phyloP scores from a whole-genome alignment of 35 echinoderm and acorn worm species.

The Apostichopus californicus region DNA sequence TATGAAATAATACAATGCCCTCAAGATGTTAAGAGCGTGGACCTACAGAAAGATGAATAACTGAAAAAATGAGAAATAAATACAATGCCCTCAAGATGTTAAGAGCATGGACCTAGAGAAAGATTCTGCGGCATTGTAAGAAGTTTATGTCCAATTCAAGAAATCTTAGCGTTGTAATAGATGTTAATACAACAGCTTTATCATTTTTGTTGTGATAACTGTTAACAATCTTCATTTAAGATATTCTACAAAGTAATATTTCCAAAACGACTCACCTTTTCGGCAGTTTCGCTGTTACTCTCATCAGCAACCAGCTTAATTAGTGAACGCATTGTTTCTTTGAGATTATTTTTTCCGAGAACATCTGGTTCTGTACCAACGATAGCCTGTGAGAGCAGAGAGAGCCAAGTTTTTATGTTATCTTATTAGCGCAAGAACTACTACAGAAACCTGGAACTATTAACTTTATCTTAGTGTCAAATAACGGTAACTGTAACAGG shows the following conservation, averaged over 20 bases:
- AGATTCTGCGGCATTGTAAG: background rate
- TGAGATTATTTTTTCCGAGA: slow-evolving; percentile 64
- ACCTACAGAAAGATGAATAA: too few species aligned
- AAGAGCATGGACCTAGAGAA: slow-evolving; percentile 82
- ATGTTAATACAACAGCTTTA: too few species aligned
- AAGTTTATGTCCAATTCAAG: too few species aligned
- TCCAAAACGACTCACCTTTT: slow-evolving; percentile 47
- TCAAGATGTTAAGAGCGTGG: too few species aligned
- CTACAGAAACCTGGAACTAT: too few species aligned
- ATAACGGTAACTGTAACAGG: too few species aligned
- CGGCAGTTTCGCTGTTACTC: background rate
- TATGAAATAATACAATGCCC: too few species aligned
- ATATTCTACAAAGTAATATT: background rate
- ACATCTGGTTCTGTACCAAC: slow-evolving; percentile 73
- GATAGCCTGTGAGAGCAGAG: slow-evolving; percentile 64
- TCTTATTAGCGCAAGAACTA: too few species aligned
- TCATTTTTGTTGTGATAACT: too few species aligned
- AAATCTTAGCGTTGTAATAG: too few species aligned
- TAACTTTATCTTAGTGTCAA: too few species aligned
- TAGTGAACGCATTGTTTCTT: slow-evolving; percentile 74
- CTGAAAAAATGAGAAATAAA: background rate
- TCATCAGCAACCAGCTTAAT: slow-evolving; percentile 44
- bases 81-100: slow-evolving; percentile 88
- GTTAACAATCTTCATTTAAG: too few species aligned
- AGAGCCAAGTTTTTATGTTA: background rate